Base-by-base conservation (phyloP, 2,113 vertebrate genomes). In the Todiramphus saurophagus region DNA sequence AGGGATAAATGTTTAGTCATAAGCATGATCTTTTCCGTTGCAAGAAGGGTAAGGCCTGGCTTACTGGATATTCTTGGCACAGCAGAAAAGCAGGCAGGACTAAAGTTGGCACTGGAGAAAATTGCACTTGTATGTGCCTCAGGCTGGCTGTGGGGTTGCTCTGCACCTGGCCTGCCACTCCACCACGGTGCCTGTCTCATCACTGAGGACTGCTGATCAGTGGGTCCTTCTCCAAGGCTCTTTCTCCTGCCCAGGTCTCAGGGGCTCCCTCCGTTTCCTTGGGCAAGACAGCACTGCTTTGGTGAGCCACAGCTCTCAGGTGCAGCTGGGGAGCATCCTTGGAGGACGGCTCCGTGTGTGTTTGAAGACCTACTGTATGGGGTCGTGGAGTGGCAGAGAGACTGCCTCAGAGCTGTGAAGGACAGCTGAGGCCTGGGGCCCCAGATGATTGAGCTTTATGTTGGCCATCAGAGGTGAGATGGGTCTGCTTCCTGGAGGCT, bases 31-130 rank as follows among this genome's bases (percentile, higher is more conserved):
- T 66, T 64, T 83, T 84, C 70, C 87, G 39, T 73, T 2, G 4
- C 53, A 79, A 16, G 76, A 84, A 41, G 23, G 25, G 23, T 62
- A 85, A 84, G 53, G 55, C 67, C 37, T 81, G 53, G 46, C n/a
- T 92, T 70, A 33, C 62, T 76, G 74, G 53, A 46, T 94, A 66
- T 89, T 95, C 90, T 81, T 92, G 83, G 80, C 77, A 89, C 58
- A 92, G 37, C 44, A 72, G 37, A 83, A 55, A 59, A 59, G 30
- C 18, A 63, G 28, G 33, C 48, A 68, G 66, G 62, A 37, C 58
- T 94, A 4, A 89, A 85, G 53, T 8, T 75, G 66, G 12, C 56
- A 41, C 16, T 30, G 44, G 92, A 28, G 48, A 58, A 89, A 43
- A 78, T 35, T 81, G 24, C 50, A 19, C 31, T 80, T 93, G 20